Evolutionary conservation across 2,113 vertebrate genomes (phyloP).

Genomic region (Paralichthys olivaceus): DNA sequence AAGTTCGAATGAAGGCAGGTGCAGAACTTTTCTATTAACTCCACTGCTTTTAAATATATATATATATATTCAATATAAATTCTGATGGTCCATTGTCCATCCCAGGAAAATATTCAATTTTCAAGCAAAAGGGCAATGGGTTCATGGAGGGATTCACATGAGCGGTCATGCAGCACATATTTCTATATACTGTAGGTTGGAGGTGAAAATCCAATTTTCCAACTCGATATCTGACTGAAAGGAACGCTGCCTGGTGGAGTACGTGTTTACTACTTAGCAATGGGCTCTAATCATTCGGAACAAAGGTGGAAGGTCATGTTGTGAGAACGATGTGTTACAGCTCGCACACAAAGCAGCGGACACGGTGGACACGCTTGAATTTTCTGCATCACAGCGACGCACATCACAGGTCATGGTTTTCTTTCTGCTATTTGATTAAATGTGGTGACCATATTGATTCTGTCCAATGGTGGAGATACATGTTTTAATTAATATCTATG

Average conservation of each 20-base stretch:
- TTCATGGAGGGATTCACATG: not conserved
- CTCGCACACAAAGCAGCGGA: no score
- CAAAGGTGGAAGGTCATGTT: constrained; percentile 45
- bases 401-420: no score
- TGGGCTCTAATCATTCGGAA: constrained; percentile 38
- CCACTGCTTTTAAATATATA: not conserved
- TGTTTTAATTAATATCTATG: no score
- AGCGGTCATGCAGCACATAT: not conserved
- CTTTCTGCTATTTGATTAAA: not conserved
- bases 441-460: not conserved
- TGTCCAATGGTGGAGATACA: no score
- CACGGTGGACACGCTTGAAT: no score
- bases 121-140: no score
- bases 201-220: constrained; percentile 40
- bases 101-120: not conserved
- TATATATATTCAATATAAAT: no score
- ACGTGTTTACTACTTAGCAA: constrained; percentile 7
- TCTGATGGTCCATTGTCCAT: not conserved
- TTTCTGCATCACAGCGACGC: no score
- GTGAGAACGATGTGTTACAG: no score
- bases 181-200: not conserved
- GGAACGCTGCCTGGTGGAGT: constrained; percentile 36
- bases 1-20: not conserved
- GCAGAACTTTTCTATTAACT: constrained; percentile 1
- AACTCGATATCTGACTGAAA: constrained; percentile 47